phyloP scores from a whole-genome alignment of 2,113 vertebrate genomes.

The Orcinus orca region DNA sequence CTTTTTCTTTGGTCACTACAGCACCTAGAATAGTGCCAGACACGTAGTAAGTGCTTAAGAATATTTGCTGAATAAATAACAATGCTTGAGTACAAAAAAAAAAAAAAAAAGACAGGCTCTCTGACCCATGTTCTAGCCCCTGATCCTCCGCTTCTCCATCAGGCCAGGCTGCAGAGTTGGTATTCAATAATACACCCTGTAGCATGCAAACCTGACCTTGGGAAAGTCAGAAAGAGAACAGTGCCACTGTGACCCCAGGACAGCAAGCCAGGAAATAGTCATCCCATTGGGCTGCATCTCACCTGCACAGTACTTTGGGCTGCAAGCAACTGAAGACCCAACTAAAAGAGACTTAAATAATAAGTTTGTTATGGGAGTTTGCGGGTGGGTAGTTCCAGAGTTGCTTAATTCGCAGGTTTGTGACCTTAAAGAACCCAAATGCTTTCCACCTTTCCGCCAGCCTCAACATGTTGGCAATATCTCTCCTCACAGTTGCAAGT shows the following conservation, averaged over 20 bases:
- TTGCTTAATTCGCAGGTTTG: background rate
- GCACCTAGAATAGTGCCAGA: background rate
- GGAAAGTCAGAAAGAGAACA: background rate
- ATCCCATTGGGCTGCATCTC: background rate
- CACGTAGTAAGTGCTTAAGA: background rate
- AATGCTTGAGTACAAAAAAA: background rate
- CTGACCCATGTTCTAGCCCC: background rate
- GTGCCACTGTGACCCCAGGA: background rate
- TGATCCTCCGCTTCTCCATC: background rate
- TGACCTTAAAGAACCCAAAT: background rate
- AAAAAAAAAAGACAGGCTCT: background rate
- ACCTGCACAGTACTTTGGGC: background rate
- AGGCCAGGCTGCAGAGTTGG: background rate
- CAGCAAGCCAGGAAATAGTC: background rate
- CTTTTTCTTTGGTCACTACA: background rate
- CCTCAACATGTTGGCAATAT: background rate
- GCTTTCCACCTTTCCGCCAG: background rate
- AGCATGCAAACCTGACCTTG: background rate
- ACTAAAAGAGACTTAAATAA: background rate
- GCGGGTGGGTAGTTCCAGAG: background rate
- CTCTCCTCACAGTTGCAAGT: background rate
- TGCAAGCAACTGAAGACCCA: background rate
- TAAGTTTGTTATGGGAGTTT: background rate
- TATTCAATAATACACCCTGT: background rate
- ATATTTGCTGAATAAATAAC: background rate